These are phyloP conservation scores for Psittacara wagleri DNA, from an alignment of 2,113 vertebrate genomes.

Conservation along the genomic window DNA sequence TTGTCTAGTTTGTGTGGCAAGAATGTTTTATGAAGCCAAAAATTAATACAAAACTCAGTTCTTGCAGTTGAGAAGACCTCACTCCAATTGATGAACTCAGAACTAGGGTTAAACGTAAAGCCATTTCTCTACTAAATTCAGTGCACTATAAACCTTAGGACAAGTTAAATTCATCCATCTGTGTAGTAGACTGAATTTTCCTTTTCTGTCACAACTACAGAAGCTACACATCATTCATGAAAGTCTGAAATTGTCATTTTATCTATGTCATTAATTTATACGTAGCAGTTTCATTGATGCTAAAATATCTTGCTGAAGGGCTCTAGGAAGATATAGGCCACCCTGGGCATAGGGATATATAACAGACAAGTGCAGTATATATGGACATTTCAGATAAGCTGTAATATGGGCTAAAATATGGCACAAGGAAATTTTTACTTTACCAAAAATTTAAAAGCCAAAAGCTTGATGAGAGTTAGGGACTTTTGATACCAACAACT, in stretches of 20 bases:
- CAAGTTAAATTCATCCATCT: background rate
- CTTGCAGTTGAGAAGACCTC: background rate
- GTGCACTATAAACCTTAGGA: background rate
- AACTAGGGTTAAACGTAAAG: background rate
- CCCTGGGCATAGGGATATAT: background rate
- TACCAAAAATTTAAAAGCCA: background rate
- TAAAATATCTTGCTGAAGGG: background rate
- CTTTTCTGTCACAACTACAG: background rate
- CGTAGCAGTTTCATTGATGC: background rate
- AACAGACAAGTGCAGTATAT: background rate
- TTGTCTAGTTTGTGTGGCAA: background rate
- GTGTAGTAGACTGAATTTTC: background rate
- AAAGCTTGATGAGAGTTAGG: background rate
- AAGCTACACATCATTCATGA: no score
- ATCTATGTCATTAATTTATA: background rate
- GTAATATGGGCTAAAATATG: background rate
- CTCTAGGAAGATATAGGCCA: background rate
- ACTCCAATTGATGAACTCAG: background rate
- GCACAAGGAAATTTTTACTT: background rate
- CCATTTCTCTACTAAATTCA: background rate
- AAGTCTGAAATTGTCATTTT: background rate
- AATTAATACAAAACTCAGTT: background rate
- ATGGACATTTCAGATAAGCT: background rate
- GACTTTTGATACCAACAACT: background rate
- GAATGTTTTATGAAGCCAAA: background rate